Conservation (phyloP, 2,888 invertebrate species). For the Leucophora obtusa region DNA sequence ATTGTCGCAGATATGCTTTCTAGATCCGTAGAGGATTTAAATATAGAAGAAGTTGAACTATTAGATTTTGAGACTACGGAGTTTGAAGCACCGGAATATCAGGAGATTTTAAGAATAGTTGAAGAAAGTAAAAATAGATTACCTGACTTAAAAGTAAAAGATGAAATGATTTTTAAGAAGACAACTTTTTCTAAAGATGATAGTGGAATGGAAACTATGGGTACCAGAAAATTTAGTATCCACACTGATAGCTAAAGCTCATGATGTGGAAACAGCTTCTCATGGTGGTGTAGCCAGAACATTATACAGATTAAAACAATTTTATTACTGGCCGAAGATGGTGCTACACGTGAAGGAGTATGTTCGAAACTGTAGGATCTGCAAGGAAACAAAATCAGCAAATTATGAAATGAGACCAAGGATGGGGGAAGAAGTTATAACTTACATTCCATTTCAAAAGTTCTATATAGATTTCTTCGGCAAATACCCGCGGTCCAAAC, state of each 20-base stretch:
- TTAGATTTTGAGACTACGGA: conserved; percentile 16
- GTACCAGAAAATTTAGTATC: conserved; percentile 4
- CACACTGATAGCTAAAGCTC: conserved; percentile 30
- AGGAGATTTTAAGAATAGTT: not conserved
- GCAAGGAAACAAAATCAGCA: conserved; percentile 32
- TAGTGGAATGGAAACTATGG: conserved; percentile 19
- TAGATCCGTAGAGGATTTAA: conserved; percentile 5
- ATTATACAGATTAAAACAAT: conserved; percentile 7
- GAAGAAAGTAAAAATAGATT: conserved; percentile 14
- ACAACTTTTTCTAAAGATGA: not conserved
- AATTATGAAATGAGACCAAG: too few relatives aligned
- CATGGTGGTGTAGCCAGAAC: conserved; percentile 35
- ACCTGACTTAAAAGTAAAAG: conserved; percentile 60
- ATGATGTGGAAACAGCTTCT: not conserved
- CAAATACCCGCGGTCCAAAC: too few relatives aligned
- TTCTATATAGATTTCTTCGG: too few relatives aligned
- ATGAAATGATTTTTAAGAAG: conserved; percentile 22
- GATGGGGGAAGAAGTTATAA: too few relatives aligned
- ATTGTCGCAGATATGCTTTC: not conserved
- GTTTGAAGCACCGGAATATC: conserved; percentile 23
- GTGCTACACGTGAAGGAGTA: not conserved
- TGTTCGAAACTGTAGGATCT: conserved; percentile 18
- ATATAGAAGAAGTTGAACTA: not conserved
- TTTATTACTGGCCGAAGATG: conserved; percentile 44
- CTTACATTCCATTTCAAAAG: too few relatives aligned